Percentiles rank a stretch among this genome's conserved stretches.
Conservation (phyloP, 37 sponge, comb jelly and placozoan genomes). For the Agelas oroides region DNA sequence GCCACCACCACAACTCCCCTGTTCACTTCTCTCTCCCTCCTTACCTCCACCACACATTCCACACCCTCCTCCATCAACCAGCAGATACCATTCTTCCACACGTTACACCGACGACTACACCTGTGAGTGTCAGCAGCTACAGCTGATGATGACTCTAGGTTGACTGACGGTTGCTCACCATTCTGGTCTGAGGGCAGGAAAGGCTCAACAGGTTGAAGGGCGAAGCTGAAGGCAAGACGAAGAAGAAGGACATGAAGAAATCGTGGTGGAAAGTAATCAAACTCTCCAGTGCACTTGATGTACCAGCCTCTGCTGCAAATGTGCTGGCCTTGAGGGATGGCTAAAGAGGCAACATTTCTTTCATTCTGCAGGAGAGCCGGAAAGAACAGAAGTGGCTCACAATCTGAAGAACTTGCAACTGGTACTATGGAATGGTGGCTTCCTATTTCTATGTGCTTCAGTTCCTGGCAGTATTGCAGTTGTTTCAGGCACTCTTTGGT, state of each 20-base stretch:
- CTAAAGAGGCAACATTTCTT: neutral
- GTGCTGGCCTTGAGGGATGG: neutral
- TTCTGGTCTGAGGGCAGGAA: too few species aligned
- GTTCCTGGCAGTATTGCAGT: conserved; percentile 31
- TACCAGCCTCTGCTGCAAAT: conserved; percentile 39
- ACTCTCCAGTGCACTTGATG: conserved; percentile 4
- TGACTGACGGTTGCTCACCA: too few species aligned
- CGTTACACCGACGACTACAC: conserved; percentile 13
- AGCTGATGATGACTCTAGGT: too few species aligned
- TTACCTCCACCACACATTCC: conserved; percentile 40
- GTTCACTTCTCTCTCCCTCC: neutral
- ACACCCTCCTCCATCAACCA: conserved; percentile 47
- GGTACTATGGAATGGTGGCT: neutral
- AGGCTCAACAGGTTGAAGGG: neutral
- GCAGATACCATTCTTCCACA: conserved; percentile 62
- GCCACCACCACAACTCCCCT: conserved; percentile 39
- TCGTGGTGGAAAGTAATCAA: conserved; percentile 40
- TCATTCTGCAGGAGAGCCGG: conserved; percentile 31
- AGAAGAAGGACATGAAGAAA: conserved; percentile 45
- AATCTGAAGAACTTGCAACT: neutral
- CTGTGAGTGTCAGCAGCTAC: neutral
- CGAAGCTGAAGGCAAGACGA: conserved; percentile 20
- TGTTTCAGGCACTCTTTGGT: conserved; percentile 17
- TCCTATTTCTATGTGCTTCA: conserved; percentile 4
- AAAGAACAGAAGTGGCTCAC: conserved; percentile 21